Evolutionary conservation across 1,140 invertebrate species (phyloP).

Genomic region (Drosophila takahashii): DNA sequence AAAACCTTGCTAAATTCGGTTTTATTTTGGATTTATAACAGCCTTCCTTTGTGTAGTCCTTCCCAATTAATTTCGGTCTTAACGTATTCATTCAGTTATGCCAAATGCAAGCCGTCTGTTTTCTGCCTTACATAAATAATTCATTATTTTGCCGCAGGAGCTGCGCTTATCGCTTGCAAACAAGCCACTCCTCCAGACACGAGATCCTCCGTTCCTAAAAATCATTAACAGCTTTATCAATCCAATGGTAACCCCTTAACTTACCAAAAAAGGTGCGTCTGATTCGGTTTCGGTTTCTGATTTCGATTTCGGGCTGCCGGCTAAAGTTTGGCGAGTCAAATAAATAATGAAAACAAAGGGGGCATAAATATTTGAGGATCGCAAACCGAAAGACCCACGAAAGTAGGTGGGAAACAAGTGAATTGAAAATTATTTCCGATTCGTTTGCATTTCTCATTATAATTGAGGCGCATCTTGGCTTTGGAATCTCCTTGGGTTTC

Average conservation of each 20-base stretch:
- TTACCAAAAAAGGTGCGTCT: constrained; percentile 32
- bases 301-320: constrained; percentile 33
- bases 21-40: neutral
- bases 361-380: constrained; percentile 71
- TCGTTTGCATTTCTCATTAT: constrained; percentile 84
- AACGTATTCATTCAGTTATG: constrained; percentile 39
- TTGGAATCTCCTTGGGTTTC: constrained; percentile 17
- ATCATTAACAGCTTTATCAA: constrained; percentile 74
- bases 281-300: constrained; percentile 21
- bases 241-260: constrained; percentile 16
- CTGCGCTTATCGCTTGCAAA: constrained; percentile 39
- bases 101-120: neutral
- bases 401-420: constrained; percentile 83
- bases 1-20: neutral
- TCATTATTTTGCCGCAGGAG: constrained; percentile 34
- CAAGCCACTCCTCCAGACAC: constrained; percentile 49
- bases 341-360: constrained; percentile 73
- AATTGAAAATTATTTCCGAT: constrained; percentile 84
- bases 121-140: constrained; percentile 47
- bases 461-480: constrained; percentile 62
- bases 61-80: constrained; percentile 31
- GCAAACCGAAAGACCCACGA: constrained; percentile 44
- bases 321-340: constrained; percentile 30
- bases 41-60: neutral
- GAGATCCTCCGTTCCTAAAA: constrained; percentile 7